Percentiles rank a stretch among this genome's conserved stretches.
These are phyloP conservation scores for Chromobotia macracanthus DNA, from an alignment of 2,797 vertebrate species.

Conservation along the genomic window DNA sequence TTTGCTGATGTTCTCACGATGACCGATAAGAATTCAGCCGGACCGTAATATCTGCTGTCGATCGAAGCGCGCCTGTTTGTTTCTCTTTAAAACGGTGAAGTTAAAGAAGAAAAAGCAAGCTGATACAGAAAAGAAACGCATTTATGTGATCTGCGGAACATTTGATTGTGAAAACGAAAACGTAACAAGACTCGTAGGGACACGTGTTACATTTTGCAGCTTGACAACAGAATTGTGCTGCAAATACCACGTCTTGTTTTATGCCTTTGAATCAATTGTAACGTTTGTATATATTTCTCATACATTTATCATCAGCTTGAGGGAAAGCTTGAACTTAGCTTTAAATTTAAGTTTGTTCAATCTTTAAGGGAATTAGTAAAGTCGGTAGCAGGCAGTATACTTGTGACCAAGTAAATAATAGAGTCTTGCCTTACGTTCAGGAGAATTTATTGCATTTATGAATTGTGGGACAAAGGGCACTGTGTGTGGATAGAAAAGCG, in stretches of 20 bases:
- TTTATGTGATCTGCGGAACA: neutral
- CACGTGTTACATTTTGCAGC: conserved; percentile 69
- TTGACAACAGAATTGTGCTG: neutral
- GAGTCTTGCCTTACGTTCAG: neutral
- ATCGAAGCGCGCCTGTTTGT: neutral
- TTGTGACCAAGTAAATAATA: neutral
- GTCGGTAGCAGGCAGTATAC: neutral
- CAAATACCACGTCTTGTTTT: neutral
- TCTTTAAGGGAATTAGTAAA: neutral
- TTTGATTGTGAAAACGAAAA: conserved; percentile 23
- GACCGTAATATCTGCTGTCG: conserved; percentile 4
- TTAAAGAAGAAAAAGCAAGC: neutral
- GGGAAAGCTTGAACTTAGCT: neutral
- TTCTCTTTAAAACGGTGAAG: neutral
- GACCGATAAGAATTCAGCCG: conserved; percentile 52
- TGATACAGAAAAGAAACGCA: neutral
- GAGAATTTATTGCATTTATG: conserved; percentile 63
- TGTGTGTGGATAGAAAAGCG: conserved; percentile 34
- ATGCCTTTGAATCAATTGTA: neutral
- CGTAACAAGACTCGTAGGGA: conserved; percentile 49
- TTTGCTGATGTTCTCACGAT: conserved; percentile 63
- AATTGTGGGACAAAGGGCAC: conserved; percentile 79
- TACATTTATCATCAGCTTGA: neutral
- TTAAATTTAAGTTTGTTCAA: neutral
- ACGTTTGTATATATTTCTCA: conserved; percentile 16